These are phyloP conservation scores for Limosa lapponica DNA, from an alignment of 2,797 vertebrate species.

Conservation along the genomic window DNA sequence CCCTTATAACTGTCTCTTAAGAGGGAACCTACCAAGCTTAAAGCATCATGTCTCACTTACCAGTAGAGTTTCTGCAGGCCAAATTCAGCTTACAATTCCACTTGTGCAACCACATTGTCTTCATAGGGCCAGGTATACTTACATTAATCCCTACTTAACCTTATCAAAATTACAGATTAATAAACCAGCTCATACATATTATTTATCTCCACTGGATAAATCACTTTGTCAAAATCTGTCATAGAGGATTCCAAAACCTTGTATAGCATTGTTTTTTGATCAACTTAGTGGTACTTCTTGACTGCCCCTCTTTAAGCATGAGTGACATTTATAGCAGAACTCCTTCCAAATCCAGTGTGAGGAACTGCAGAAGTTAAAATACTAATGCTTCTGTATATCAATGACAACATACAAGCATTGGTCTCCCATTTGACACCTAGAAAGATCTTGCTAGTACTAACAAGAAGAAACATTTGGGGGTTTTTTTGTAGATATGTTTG, in stretches of 20 bases:
- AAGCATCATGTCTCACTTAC: conserved; percentile 38
- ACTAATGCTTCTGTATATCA: neutral
- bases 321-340: neutral
- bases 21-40: neutral
- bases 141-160: neutral
- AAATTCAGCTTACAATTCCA: neutral
- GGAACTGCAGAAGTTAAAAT: neutral
- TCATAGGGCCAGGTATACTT: neutral
- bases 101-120: neutral
- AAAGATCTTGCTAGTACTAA: neutral
- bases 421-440: neutral
- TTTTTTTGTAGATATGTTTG: neutral
- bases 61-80: neutral
- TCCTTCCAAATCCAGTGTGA: neutral
- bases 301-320: neutral
- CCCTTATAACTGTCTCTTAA: neutral
- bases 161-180: neutral
- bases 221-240: neutral
- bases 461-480: neutral
- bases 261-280: neutral
- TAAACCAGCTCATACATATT: neutral
- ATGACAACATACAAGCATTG: neutral
- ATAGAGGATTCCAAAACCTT: neutral
- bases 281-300: neutral
- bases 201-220: neutral